phyloP scores from a whole-genome alignment of 1,140 invertebrate genomes.

The Pogonomyrmex barbatus region DNA sequence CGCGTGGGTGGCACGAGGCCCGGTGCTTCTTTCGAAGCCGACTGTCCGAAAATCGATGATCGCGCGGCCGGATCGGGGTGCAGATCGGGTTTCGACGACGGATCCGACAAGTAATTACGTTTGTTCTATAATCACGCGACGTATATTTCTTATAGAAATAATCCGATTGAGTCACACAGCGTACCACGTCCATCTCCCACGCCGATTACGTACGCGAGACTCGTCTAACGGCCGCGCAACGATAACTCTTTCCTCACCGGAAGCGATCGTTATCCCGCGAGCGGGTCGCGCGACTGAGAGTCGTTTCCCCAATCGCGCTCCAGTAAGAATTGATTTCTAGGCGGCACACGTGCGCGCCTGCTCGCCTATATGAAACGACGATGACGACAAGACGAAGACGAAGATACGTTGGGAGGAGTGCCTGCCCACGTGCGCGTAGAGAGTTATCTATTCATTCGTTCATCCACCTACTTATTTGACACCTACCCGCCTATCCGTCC shows the following conservation, averaged over 20 bases:
- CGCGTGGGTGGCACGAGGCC: slow-evolving; percentile 78
- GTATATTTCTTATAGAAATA: slow-evolving; percentile 25
- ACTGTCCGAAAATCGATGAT: slow-evolving; percentile 52
- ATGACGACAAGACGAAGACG: not conserved
- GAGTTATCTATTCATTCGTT: slow-evolving; percentile 66
- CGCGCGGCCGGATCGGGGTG: no score
- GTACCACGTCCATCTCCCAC: not conserved
- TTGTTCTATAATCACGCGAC: slow-evolving; percentile 14
- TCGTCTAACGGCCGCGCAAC: slow-evolving; percentile 8
- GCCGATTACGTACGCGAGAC: slow-evolving; percentile 2
- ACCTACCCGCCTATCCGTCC: slow-evolving; percentile 66
- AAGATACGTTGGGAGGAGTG: slow-evolving; percentile 67
- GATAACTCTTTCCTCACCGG: slow-evolving; percentile 41
- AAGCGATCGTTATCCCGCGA: slow-evolving; percentile 34
- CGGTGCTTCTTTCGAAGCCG: slow-evolving; percentile 40
- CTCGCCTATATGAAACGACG: not conserved
- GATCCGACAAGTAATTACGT: slow-evolving; percentile 38
- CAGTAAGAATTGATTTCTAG: slow-evolving; percentile 65
- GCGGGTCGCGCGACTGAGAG: slow-evolving; percentile 3
- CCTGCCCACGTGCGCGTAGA: slow-evolving; percentile 64
- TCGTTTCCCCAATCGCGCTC: slow-evolving; percentile 54
- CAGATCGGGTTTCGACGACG: not conserved
- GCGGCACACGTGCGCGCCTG: slow-evolving; percentile 8
- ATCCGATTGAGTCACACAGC: slow-evolving; percentile 24
- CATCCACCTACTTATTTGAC: slow-evolving; percentile 66